Base-by-base conservation (phyloP, 2,888 invertebrate species). In the Sericinus montela region DNA sequence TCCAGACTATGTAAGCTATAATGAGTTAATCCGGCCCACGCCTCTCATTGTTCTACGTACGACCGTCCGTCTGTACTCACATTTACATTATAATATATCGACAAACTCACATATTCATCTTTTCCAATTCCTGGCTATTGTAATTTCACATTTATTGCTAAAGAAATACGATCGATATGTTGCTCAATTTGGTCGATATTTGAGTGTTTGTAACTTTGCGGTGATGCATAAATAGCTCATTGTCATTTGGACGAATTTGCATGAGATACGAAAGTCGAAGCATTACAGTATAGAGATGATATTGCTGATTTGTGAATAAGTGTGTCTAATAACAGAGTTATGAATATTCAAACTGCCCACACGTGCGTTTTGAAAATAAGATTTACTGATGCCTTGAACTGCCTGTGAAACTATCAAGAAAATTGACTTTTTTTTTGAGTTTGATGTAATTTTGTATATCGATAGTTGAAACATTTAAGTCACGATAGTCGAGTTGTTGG, bases 11-110 rank as follows among this genome's bases (percentile, higher is more conserved):
- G 65, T 63, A 62, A 66, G 65, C 64, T 63, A 60, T 79, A 80
- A 82, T 83, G 82, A 84, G 80, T 81, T 79, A 80, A 81, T 79
- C 68, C 78, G 56, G 65, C 87, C 87, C 80, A 88, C 87, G 77
- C 85, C 82, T 69, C 63, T 71, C 75, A 87, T 87, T 88, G 86
- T 87, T 86, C 80, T 75, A 65, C 69, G 75, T 74, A 69, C 72
- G 73, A 76, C 63, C 72, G 81, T 85, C 85, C 77, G 75, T 72
- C 65, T 64, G 61, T 62, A 62, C 66, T 69, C 65, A 60, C 69
- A 72, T 76, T 74, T 80, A 77, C 69, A 79, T 80, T 79, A 73
- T 76, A 83, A 79, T 80, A 71, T 72, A 67, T 62, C 58, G 55
- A 64, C 70, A 63, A 67, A 65, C 14, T 28, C 58, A 53, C 42